phyloP scores from a whole-genome alignment of 64 coral and sea anemone genomes.

The Stichodactyla mertensii region DNA sequence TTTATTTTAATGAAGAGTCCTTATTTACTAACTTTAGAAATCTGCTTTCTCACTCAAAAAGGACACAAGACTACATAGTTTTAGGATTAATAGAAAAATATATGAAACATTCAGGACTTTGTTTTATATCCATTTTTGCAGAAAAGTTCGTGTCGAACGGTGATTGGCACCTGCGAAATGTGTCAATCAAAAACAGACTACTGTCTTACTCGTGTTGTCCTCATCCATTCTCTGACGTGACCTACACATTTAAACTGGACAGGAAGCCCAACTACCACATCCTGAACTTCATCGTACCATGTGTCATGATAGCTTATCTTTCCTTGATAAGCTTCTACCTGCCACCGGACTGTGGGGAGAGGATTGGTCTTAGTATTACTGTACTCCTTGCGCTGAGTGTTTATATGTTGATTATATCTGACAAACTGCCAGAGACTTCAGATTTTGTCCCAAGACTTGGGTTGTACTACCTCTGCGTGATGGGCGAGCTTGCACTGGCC shows the following conservation, averaged over 20 bases:
- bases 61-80: too few relatives aligned
- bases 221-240: constrained; percentile 60
- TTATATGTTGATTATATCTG: constrained; percentile 38
- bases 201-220: constrained; percentile 37
- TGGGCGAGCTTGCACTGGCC: constrained; percentile 8
- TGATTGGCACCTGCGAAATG: constrained; percentile 37
- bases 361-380: constrained; percentile 47
- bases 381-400: constrained; percentile 50
- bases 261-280: constrained; percentile 56
- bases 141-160: constrained; percentile 44
- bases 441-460: constrained; percentile 38
- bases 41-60: too few relatives aligned
- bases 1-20: too few relatives aligned
- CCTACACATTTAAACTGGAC: constrained; percentile 33
- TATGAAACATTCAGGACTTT: neutral
- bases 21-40: too few relatives aligned
- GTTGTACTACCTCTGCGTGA: constrained; percentile 38
- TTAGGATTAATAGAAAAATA: too few relatives aligned
- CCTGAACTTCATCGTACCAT: constrained; percentile 55
- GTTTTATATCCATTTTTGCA: neutral
- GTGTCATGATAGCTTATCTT: constrained; percentile 30
- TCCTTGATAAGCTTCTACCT: constrained; percentile 35
- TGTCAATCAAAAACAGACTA: constrained; percentile 3
- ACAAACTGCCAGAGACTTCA: constrained; percentile 40
- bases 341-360: constrained; percentile 54